Evolutionary conservation across 2,113 vertebrate genomes (phyloP).

Genomic region (Mirza zaza): DNA sequence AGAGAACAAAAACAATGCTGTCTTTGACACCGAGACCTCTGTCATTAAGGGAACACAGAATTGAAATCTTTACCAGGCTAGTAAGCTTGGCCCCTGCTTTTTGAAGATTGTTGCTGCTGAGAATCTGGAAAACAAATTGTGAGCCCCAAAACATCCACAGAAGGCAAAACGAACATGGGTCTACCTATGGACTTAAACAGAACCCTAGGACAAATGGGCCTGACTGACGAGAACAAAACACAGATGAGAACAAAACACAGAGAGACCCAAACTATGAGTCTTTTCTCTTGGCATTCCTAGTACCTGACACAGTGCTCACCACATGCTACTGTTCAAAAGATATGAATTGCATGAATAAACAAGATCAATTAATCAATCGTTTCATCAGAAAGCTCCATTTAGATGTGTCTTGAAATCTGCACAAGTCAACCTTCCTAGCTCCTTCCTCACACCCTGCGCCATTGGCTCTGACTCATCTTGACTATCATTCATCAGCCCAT

Average conservation of each 20-base stretch:
- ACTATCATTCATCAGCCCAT: not conserved
- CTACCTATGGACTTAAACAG: not conserved
- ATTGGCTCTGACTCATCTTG: not conserved
- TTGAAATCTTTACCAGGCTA: not conserved
- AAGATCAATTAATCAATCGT: not conserved
- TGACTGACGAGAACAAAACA: too few relatives aligned
- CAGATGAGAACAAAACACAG: not conserved
- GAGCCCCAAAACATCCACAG: not conserved
- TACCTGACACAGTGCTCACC: not conserved
- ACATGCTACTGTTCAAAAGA: not conserved
- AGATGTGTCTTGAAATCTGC: slow-evolving; percentile 16
- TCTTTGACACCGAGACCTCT: not conserved
- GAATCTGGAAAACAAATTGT: slow-evolving; percentile 19
- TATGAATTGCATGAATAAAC: not conserved
- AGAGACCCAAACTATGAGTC: not conserved
- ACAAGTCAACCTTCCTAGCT: not conserved
- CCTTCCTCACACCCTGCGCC: not conserved
- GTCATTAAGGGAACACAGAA: not conserved
- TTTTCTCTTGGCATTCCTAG: not conserved
- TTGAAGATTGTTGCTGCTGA: not conserved
- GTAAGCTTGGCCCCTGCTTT: not conserved
- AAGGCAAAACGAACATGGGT: not conserved
- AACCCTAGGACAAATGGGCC: too few relatives aligned
- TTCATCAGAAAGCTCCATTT: slow-evolving; percentile 16
- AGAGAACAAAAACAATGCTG: not conserved